A percentile compares a stretch with the other conserved stretches of the same genome.
These are phyloP conservation scores for Artemia sinica DNA, from an alignment of 2,888 invertebrate genomes.

Conservation along the genomic window DNA sequence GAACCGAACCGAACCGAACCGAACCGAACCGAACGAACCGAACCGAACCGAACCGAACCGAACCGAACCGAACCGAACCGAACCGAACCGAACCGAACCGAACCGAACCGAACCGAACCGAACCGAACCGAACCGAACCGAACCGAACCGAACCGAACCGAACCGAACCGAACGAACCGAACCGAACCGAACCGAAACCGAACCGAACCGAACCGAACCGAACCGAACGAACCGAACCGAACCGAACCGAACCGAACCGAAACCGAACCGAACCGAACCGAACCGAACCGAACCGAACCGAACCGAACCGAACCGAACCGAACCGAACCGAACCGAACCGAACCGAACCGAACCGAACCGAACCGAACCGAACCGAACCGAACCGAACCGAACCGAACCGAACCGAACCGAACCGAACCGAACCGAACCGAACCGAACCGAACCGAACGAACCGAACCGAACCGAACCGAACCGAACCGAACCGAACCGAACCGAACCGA, in stretches of 20 bases:
- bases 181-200: no score
- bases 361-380: constrained; percentile 13
- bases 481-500: constrained; percentile 22
- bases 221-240: no score
- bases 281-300: constrained; percentile 23
- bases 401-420: no score
- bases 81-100: constrained; percentile 23
- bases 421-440: constrained; percentile 23
- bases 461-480: constrained; percentile 23
- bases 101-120: constrained; percentile 22
- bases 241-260: no score
- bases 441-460: no score
- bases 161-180: no score
- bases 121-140: constrained; percentile 23
- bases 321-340: constrained; percentile 22
- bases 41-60: no score
- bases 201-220: no score
- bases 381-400: constrained; percentile 22
- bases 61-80: constrained; percentile 23
- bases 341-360: constrained; percentile 22
- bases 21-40: no score
- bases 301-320: constrained; percentile 22
- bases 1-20: constrained; percentile 23
- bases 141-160: constrained; percentile 20
- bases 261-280: no score